Base-by-base conservation (phyloP, 1,140 invertebrate genomes). In the Drosophila pandora region DNA sequence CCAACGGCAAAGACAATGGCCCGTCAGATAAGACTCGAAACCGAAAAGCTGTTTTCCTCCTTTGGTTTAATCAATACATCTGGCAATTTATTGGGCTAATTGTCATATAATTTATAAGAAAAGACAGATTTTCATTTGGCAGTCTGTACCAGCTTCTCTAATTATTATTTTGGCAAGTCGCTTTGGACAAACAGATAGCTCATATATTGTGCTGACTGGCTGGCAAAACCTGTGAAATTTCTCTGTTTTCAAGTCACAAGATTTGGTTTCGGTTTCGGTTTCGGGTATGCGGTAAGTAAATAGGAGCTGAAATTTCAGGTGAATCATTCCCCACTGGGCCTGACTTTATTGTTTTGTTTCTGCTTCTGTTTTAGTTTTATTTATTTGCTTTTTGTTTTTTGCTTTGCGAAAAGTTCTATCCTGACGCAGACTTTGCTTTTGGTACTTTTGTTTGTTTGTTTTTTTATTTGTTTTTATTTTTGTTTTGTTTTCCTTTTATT, bases 71-170 rank as follows among this genome's bases (percentile, higher is more conserved):
- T 77, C 63, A 70, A 69, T 70, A 57, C 58, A 79, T 53, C 49
- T 69, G 50, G 53, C 8, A 75, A 83, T 83, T 79, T 79, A 83
- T 83, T 75, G 77, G 75, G 10, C 64, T 83, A 83, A 83, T 83
- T 83, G 79, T 58, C 61, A 57, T 83, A 70, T 83, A 83, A 83
- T 79, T 79, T 83, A 83, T 78, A 75, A 67, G 71, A 57, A 61
- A 52, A 28, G 34, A 32, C 45, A 34, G 72, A 63, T 32, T 73
- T 52, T 74, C 45, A 74, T 56, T 73, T 4, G 34, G 22, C 41
- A 43, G 41, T 6, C 41, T 21, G 41, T 17, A 43, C n/a, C 41
- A 5, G 41, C 41, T 43, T 13, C 54, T 56, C 55, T 67, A 75
- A 75, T 75, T 75, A 75, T 74, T 54, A 62, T 73, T 72, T 72